phyloP scores from a whole-genome alignment of 2,888 invertebrate species.

The Artemia sp. region DNA sequence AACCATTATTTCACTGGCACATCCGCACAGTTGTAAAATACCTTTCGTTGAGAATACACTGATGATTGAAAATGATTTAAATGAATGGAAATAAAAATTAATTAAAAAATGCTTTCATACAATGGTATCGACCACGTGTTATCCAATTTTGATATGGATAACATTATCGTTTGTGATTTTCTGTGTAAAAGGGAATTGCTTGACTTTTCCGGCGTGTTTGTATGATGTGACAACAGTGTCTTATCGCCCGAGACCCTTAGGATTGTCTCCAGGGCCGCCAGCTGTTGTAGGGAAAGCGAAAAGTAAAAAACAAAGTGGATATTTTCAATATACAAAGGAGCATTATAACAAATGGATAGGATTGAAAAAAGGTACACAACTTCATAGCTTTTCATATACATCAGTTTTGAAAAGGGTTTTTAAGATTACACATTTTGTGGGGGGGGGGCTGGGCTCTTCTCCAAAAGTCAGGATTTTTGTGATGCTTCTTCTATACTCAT shows the following conservation, averaged over 20 bases:
- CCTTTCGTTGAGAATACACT: background rate
- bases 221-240: conserved; percentile 6
- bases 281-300: background rate
- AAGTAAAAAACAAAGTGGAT: background rate
- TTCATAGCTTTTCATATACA: too few relatives aligned
- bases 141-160: conserved; percentile 1
- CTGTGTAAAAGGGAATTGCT: background rate
- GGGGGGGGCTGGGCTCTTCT: too few relatives aligned
- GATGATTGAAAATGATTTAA: background rate
- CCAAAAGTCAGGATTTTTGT: too few relatives aligned
- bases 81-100: background rate
- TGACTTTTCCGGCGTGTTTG: conserved; percentile 14
- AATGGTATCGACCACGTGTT: background rate
- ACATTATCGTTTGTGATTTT: background rate
- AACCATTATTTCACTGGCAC: background rate
- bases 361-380: background rate
- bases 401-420: too few relatives aligned
- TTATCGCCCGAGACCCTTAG: background rate
- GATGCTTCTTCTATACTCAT: too few relatives aligned
- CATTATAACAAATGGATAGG: conserved; percentile 14
- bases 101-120: conserved; percentile 3
- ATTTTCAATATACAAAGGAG: conserved; percentile 12
- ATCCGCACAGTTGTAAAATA: background rate
- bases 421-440: too few relatives aligned
- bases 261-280: conserved; percentile 4